Conservation (phyloP, 2,797 vertebrate species). For the Gila robusta region DNA sequence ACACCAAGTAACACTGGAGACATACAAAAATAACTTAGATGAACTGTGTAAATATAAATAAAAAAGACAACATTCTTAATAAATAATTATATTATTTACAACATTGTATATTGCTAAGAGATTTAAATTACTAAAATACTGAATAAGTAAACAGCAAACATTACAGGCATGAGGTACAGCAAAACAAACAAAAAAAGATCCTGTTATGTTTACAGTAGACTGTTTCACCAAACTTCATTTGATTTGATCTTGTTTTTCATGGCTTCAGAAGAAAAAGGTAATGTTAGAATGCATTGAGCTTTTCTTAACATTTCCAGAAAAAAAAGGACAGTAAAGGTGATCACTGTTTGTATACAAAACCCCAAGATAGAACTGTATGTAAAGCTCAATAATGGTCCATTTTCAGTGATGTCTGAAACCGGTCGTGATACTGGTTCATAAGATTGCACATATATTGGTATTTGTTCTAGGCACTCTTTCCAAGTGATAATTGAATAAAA, state of each 20-base stretch:
- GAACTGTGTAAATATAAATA: constrained; percentile 92
- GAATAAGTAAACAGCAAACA: constrained; percentile 88
- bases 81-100: constrained; percentile 96
- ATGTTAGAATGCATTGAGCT: background rate
- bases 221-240: constrained; percentile 80
- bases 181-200: constrained; percentile 59
- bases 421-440: constrained; percentile 41
- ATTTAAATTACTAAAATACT: constrained; percentile 85
- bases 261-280: constrained; percentile 74
- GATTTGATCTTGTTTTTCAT: constrained; percentile 73
- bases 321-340: constrained; percentile 33
- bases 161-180: constrained; percentile 89
- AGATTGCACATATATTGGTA: constrained; percentile 54
- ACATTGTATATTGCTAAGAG: constrained; percentile 91
- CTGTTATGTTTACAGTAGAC: constrained; percentile 85
- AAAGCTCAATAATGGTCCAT: constrained; percentile 36
- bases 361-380: background rate
- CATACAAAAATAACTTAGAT: constrained; percentile 91
- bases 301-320: constrained; percentile 30
- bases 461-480: constrained; percentile 64
- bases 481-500: constrained; percentile 64
- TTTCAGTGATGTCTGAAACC: constrained; percentile 39
- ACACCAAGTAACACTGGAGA: constrained; percentile 78
- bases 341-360: constrained; percentile 11
- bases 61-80: constrained; percentile 89